These are phyloP conservation scores for Falco rusticolus DNA, from an alignment of 2,797 vertebrate genomes.

Conservation along the genomic window DNA sequence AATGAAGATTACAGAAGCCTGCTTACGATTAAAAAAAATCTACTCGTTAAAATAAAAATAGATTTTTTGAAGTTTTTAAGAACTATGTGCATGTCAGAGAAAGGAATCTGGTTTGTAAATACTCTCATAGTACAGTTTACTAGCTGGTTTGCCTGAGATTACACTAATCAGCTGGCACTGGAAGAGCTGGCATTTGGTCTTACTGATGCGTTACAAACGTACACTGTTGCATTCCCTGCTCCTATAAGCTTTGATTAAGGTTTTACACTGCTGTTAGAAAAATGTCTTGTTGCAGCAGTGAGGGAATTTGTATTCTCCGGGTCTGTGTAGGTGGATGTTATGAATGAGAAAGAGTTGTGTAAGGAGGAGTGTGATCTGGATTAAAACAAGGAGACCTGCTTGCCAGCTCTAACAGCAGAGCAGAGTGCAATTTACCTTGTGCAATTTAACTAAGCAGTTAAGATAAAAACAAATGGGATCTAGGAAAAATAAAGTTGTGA, in stretches of 20 bases:
- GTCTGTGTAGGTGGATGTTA: not conserved
- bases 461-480: not conserved
- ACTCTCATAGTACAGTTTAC: not conserved
- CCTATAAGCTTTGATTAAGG: conserved; percentile 41
- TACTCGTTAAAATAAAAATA: not conserved
- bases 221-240: not conserved
- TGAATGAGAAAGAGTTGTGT: not conserved
- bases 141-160: conserved; percentile 48
- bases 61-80: not conserved
- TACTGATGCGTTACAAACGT: conserved; percentile 15
- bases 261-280: conserved; percentile 10
- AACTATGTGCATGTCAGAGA: not conserved
- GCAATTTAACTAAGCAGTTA: not conserved
- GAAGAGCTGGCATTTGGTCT: conserved; percentile 24
- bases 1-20: not conserved
- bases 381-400: not conserved
- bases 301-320: not conserved
- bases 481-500: not conserved
- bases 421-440: not conserved
- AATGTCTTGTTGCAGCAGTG: not conserved
- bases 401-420: not conserved
- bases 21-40: not conserved
- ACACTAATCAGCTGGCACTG: not conserved
- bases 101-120: conserved; percentile 13
- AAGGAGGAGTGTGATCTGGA: not conserved